Evolutionary conservation across 2,888 invertebrate genomes (phyloP).

Genomic region (Thumatha senex): DNA sequence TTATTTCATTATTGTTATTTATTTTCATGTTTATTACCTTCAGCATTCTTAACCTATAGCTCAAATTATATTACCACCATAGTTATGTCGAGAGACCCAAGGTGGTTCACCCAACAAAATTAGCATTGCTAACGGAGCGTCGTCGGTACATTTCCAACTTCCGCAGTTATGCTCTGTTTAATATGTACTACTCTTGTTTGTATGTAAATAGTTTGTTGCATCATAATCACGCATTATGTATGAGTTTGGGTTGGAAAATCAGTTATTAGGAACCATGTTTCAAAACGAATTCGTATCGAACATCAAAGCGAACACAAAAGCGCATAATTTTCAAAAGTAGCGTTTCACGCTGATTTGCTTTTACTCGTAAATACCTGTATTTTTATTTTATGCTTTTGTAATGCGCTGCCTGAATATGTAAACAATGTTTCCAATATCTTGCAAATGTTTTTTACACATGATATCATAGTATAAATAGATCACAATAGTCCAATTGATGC

Average conservation of each 20-base stretch:
- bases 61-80: not conserved
- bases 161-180: slow-evolving; percentile 68
- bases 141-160: slow-evolving; percentile 47
- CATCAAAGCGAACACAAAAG: slow-evolving; percentile 8
- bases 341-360: slow-evolving; percentile 7
- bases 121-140: slow-evolving; percentile 43
- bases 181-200: slow-evolving; percentile 41
- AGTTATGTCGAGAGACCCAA: not conserved
- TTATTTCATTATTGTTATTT: too few relatives aligned
- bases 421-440: too few relatives aligned
- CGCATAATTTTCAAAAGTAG: too few relatives aligned
- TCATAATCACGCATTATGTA: slow-evolving; percentile 34
- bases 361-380: too few relatives aligned
- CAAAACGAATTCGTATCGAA: slow-evolving; percentile 25
- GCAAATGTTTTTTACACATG: too few relatives aligned
- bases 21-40: too few relatives aligned
- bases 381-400: too few relatives aligned
- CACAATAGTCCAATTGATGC: too few relatives aligned
- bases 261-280: slow-evolving; percentile 21
- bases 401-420: too few relatives aligned
- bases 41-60: not conserved
- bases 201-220: slow-evolving; percentile 29
- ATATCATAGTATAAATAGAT: too few relatives aligned
- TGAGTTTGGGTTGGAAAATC: slow-evolving; percentile 30
- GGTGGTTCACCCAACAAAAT: slow-evolving; percentile 38